phyloP scores from a whole-genome alignment of 2,113 vertebrate genomes.

The Aphelocoma coerulescens region DNA sequence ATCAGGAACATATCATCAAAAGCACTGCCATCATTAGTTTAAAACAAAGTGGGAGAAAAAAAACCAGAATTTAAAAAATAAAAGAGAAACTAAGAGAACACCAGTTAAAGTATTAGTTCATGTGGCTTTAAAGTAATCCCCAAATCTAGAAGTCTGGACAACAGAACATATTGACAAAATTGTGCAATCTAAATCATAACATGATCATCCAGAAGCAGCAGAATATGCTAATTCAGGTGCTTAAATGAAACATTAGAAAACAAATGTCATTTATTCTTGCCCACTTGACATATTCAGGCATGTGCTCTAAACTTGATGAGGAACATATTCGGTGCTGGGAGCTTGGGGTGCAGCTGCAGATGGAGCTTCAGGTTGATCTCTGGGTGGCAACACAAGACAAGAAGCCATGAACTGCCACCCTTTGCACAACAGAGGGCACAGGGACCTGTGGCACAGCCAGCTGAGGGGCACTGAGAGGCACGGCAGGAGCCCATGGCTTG shows the following conservation, averaged over 20 bases:
- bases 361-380: background rate
- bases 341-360: background rate
- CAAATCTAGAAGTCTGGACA: background rate
- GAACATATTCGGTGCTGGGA: rapidly evolving
- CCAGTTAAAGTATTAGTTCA: background rate
- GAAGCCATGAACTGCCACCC: rapidly evolving
- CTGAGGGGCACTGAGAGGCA: background rate
- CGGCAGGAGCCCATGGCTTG: rapidly evolving
- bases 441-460: background rate
- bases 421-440: background rate
- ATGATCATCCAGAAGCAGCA: background rate
- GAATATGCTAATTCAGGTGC: background rate
- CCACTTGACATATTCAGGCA: background rate
- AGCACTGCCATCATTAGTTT: background rate
- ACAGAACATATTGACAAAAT: background rate
- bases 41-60: background rate
- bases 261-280: background rate
- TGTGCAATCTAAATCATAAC: background rate
- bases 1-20: background rate
- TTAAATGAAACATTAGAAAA: background rate
- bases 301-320: background rate
- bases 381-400: rapidly evolving
- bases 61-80: rapidly evolving
- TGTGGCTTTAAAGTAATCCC: background rate
- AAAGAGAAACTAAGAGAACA: background rate